Evolutionary conservation across 2,797 vertebrate genomes (phyloP), one percentile per base, ranked within the genome.

Genomic region (Megaceryle alcyon): DNA sequence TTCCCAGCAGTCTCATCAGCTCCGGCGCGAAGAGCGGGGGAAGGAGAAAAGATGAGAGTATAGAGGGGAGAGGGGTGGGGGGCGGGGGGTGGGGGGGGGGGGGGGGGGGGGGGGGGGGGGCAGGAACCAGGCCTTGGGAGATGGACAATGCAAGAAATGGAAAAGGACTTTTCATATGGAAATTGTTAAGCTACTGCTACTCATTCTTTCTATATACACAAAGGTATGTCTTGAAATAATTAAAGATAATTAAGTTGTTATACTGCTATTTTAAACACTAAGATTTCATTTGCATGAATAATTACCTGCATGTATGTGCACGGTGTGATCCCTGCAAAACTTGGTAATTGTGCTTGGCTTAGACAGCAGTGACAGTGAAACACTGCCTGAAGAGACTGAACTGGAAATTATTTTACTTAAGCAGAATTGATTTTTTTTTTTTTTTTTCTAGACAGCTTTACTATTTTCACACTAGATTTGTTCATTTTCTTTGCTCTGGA

Each of bases 201-300:
- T 86, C 37, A 33, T 70, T 60, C 33, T 82, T 46, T 82, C 37
- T 60, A 41, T 18, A 25, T 33, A 46, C 43, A 76, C 14, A 66
- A 46, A 83, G 5, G 28, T 53, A 77, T 66, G 6, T 63, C 53
- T 84, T 86, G 31, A 86, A 94, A 88, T 43, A 73, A 75, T 88
- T 60, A 64, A 79, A 92, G 51, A 57, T 41, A 92, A 90, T 91
- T 71, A 96, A 82, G 33, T 61, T 83, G 28, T 76, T 88, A 60
- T 33, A 56, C 18, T 79, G n/a, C 41, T 94, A 31, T 86, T 91
- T 92, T n/a, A 92, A 92, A 90, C 22, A 64, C 6, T 49, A 76
- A 64, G 31, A 84, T 73, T 96, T 92, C 14, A 86, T 94, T 93
- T 93, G 46, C 80, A 80, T 91, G 64, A 66, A 82, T 86, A 95